A percentile compares a stretch with the other conserved stretches of the same genome.
These are phyloP conservation scores for Chloropsis hardwickii DNA, from an alignment of 2,113 vertebrate genomes.

Conservation along the genomic window DNA sequence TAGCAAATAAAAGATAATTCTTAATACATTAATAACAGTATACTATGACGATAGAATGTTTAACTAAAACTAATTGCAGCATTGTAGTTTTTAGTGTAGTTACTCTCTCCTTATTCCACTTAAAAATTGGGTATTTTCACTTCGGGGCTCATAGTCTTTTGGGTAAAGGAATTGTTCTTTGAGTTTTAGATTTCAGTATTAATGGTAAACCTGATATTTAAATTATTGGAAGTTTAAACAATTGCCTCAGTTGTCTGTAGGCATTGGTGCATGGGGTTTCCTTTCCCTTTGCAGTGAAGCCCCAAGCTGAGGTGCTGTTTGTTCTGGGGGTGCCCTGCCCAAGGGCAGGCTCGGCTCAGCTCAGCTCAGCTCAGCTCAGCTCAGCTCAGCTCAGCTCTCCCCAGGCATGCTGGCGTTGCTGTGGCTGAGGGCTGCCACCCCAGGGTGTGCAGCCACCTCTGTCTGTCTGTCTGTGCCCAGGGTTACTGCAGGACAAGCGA, in stretches of 20 bases:
- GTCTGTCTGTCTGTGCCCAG: conserved; percentile 25
- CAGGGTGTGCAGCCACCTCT: not conserved
- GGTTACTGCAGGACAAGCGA: conserved; percentile 88
- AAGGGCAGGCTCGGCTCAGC: not conserved
- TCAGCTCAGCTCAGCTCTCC: not conserved
- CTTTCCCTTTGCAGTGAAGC: not conserved
- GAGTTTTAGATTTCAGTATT: not conserved
- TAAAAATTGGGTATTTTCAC: not conserved
- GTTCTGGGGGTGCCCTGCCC: not conserved
- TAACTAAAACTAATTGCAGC: not conserved
- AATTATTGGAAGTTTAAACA: not conserved
- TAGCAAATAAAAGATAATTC: not conserved
- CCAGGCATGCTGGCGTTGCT: accelerated
- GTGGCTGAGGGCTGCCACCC: not conserved
- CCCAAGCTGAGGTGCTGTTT: not conserved
- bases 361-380: not conserved
- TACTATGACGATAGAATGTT: not conserved
- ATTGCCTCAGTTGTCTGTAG: not conserved
- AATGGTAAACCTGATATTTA: not conserved
- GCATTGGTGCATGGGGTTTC: accelerated
- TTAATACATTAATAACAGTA: not conserved
- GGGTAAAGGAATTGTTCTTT: not conserved
- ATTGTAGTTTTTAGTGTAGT: not conserved
- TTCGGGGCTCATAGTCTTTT: not conserved
- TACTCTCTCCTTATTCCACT: not conserved